A percentile compares a stretch with the other conserved stretches of the same genome.
Evolutionary conservation across 2,888 invertebrate genomes (phyloP).

Genomic region (Bellardia bayeri): DNA sequence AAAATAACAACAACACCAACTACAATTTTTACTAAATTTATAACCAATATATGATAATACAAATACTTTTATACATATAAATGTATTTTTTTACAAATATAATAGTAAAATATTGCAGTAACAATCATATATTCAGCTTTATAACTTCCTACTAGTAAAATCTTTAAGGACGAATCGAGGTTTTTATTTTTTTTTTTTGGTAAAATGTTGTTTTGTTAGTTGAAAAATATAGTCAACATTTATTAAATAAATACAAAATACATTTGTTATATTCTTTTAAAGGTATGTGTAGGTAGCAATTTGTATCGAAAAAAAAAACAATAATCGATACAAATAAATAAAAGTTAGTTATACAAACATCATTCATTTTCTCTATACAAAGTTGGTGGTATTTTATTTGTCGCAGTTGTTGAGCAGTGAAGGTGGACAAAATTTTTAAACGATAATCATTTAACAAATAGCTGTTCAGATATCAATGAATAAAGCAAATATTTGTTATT

Average conservation of each 20-base stretch:
- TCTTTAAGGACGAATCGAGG: neutral
- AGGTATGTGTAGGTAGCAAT: neutral
- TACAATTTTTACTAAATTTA: slow-evolving; percentile 32
- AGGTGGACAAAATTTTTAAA: slow-evolving; percentile 20
- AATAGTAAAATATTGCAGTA: neutral
- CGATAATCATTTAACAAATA: slow-evolving; percentile 32
- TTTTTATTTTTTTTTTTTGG: neutral
- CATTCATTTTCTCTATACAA: neutral
- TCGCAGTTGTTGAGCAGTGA: neutral
- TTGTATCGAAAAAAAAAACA: neutral
- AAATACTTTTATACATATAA: slow-evolving; percentile 24
- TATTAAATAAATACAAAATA: slow-evolving; percentile 20
- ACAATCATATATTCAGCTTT: slow-evolving; percentile 30
- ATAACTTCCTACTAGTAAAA: slow-evolving; percentile 44
- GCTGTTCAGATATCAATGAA: slow-evolving; percentile 3
- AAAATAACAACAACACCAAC: neutral
- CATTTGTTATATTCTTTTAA: neutral
- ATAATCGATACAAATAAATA: neutral
- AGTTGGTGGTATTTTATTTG: neutral
- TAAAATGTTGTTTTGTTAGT: neutral
- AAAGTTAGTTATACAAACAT: slow-evolving; percentile 20
- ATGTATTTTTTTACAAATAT: neutral
- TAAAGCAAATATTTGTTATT: slow-evolving; percentile 10
- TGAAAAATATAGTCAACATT: slow-evolving; percentile 23
- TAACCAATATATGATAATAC: slow-evolving; percentile 48